Percentiles rank a stretch among this genome's conserved stretches.
phyloP scores from a whole-genome alignment of 2,113 vertebrate genomes.

The Opisthocomus hoazin region DNA sequence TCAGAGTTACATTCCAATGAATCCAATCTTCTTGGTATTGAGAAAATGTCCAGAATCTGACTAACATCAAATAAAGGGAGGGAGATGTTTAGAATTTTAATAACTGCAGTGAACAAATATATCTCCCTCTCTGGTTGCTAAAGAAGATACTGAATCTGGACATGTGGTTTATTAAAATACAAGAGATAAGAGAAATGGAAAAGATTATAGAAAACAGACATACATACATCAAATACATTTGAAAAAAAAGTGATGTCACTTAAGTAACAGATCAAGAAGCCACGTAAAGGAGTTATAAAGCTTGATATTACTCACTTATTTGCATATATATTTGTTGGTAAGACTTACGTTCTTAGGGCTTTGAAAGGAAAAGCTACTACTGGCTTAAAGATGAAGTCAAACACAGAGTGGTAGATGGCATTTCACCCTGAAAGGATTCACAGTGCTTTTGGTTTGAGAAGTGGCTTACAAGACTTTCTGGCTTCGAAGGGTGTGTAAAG shows the following conservation, averaged over 20 bases:
- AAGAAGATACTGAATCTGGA: conserved; percentile 26
- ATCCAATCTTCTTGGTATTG: conserved; percentile 3
- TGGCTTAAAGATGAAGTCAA: neutral
- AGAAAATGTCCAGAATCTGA: conserved; percentile 40
- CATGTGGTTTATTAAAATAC: conserved; percentile 46
- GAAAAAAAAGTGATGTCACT: neutral
- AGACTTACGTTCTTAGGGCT: neutral
- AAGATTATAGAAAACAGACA: conserved; percentile 15
- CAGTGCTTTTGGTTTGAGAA: neutral
- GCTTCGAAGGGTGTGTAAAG: neutral
- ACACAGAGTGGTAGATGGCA: neutral
- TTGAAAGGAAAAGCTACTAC: neutral
- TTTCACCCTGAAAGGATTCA: neutral
- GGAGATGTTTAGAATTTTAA: conserved; percentile 51
- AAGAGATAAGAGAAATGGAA: conserved; percentile 32
- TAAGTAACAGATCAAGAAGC: conserved; percentile 1
- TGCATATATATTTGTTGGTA: neutral
- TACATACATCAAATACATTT: neutral
- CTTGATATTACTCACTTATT: neutral
- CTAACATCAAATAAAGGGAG: conserved; percentile 57
- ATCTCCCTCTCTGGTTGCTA: neutral
- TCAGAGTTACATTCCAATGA: conserved; percentile 14
- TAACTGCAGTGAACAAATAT: conserved; percentile 39
- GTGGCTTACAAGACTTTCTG: neutral
- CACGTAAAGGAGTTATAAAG: neutral